Evolutionary conservation across 2,888 invertebrate genomes (phyloP).

Genomic region (Deilephila porcellus): DNA sequence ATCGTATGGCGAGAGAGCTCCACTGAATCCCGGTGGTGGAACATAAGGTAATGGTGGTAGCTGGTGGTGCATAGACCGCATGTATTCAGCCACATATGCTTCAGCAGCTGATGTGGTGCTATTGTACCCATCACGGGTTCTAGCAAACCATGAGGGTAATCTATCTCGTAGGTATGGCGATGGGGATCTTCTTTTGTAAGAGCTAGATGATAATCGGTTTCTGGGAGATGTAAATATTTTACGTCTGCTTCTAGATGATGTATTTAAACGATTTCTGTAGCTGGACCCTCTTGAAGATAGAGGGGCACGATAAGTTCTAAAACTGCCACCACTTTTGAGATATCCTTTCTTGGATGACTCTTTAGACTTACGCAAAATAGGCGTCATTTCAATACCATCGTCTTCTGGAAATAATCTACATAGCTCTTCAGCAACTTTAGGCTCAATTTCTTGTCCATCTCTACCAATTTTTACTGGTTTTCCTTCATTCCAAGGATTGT

Average conservation of each 20-base stretch:
- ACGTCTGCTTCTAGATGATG: slow-evolving; percentile 82
- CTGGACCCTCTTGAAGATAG: slow-evolving; percentile 71
- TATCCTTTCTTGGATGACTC: slow-evolving; percentile 89
- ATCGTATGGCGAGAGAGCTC: slow-evolving; percentile 83
- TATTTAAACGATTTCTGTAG: slow-evolving; percentile 81
- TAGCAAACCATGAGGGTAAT: slow-evolving; percentile 87
- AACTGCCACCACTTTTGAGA: slow-evolving; percentile 80
- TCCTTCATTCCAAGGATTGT: slow-evolving; percentile 99
- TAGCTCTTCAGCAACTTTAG: slow-evolving; percentile 96
- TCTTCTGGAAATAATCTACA: slow-evolving; percentile 97
- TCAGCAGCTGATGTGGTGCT: slow-evolving; percentile 88
- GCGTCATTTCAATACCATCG: slow-evolving; percentile 94
- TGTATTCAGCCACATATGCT: slow-evolving; percentile 94
- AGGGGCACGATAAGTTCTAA: slow-evolving; percentile 79
- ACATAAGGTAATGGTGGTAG: slow-evolving; percentile 94
- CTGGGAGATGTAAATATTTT: slow-evolving; percentile 88
- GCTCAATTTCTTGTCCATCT: slow-evolving; percentile 99
- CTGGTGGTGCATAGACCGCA: slow-evolving; percentile 94
- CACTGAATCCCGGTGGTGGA: slow-evolving; percentile 84
- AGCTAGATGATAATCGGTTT: slow-evolving; percentile 83
- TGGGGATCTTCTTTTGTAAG: slow-evolving; percentile 84
- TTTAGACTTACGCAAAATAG: slow-evolving; percentile 93
- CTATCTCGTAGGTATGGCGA: slow-evolving; percentile 86
- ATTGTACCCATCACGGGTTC: slow-evolving; percentile 74
- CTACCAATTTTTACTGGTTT: slow-evolving; percentile 99